Evolutionary conservation across 2,888 invertebrate genomes (phyloP), one percentile per base, ranked within the genome.

Genomic region (Axea sp.): DNA sequence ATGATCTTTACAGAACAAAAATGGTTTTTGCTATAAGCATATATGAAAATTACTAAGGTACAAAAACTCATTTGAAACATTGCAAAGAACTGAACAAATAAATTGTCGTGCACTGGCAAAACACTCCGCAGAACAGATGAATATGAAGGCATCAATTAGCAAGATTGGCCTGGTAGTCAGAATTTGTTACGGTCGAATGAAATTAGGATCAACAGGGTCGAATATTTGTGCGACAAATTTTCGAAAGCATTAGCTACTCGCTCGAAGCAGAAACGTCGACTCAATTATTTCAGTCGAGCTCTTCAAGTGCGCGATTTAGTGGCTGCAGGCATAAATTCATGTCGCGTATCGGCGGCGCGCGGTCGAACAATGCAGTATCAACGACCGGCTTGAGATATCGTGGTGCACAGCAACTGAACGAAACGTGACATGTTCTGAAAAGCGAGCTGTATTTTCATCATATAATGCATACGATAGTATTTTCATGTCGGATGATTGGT

Each of bases 401-500:
- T 69, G 60, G 71, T 43, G 35, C 69, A 60, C 69, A 60, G 53
- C 60, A 24, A 47, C 45, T 45, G 37, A 69, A 53, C 60, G 69
- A 64, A 72, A 69, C 69, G 69, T 69, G 74, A 74, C 74, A 64
- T 28, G 74, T 59, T 59, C 53, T 53, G 64, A 64, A 74, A 69
- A 69, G 59, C 69, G 51, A 55, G 57, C 55, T 28, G 68, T 65
- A 74, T 74, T 74, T 74, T 47, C 69, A 74, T 74, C 74, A 74
- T 74, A 73, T 60, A 74, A 69, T 64, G 68, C 69, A 74, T 57
- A 26, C 65, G 68, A 69, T 64, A 69, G 68, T 26, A 19, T 60
- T 74, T 74, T 47, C 65, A 74, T 51, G 60, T 64, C 55, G 65
- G 72, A 72, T 72, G 72, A 72, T 72, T 72, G 72, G 57, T 57